Percentiles rank a stretch among this genome's conserved stretches.
Evolutionary conservation across 2,888 invertebrate genomes (phyloP).

Genomic region (Uloborus plumipes): DNA sequence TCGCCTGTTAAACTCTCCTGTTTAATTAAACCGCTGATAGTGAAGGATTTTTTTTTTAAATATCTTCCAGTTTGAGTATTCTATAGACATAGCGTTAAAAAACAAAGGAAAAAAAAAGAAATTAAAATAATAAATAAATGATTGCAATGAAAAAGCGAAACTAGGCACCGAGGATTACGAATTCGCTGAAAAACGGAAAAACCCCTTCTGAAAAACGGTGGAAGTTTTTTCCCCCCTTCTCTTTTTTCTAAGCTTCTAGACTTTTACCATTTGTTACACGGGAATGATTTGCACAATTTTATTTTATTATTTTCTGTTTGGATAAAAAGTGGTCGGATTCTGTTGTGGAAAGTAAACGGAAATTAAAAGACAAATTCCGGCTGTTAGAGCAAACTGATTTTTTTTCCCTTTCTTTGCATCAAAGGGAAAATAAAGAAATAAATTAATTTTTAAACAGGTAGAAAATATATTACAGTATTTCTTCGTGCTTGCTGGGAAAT

Average conservation of each 20-base stretch:
- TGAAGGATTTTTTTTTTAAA: conserved; percentile 13
- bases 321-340: conserved; percentile 3
- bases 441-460: too few relatives aligned
- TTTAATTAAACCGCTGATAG: conserved; percentile 58
- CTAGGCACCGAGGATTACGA: conserved; percentile 36
- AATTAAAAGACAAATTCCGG: conserved; percentile 60
- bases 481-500: too few relatives aligned
- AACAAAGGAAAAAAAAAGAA: conserved; percentile 10
- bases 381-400: too few relatives aligned
- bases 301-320: conserved; percentile 40
- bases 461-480: too few relatives aligned
- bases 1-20: conserved; percentile 52
- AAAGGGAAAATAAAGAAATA: too few relatives aligned
- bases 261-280: conserved; percentile 13
- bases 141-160: conserved; percentile 15
- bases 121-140: conserved; percentile 46
- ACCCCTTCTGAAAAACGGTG: conserved; percentile 6
- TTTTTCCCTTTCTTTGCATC: too few relatives aligned
- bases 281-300: conserved; percentile 58
- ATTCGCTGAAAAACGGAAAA: conserved; percentile 17
- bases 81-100: neutral
- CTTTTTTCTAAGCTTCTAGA: neutral
- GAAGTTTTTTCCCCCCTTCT: conserved; percentile 13
- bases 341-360: conserved; percentile 53
- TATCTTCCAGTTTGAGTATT: conserved; percentile 4